These are phyloP conservation scores for Sander vitreus DNA, from an alignment of 2,113 vertebrate genomes.

Conservation along the genomic window DNA sequence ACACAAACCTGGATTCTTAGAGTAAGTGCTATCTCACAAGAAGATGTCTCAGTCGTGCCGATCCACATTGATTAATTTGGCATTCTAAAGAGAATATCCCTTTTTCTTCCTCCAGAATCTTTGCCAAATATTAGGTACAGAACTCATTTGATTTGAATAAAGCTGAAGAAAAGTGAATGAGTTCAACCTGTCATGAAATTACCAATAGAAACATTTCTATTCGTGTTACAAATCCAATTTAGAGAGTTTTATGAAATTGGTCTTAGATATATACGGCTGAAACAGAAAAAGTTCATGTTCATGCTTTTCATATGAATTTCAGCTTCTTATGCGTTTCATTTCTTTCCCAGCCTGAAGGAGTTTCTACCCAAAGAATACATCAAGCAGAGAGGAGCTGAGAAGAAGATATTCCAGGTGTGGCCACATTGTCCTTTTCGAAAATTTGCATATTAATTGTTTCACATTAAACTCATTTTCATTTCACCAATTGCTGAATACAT, in stretches of 20 bases:
- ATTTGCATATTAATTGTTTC: not conserved
- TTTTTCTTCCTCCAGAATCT: not conserved
- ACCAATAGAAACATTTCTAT: not conserved
- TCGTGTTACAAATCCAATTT: not conserved
- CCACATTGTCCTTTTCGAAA: not conserved
- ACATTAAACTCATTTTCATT: not conserved
- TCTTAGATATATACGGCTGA: not conserved
- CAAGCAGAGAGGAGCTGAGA: slow-evolving; percentile 86
- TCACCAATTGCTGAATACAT: not conserved
- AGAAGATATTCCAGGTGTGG: slow-evolving; percentile 86
- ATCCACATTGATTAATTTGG: not conserved
- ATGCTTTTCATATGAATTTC: not conserved
- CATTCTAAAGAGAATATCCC: not conserved
- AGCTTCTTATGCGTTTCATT: slow-evolving; percentile 17
- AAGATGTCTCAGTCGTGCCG: not conserved
- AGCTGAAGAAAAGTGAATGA: not conserved
- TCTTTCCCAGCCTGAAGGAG: slow-evolving; percentile 83
- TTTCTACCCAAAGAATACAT: slow-evolving; percentile 89
- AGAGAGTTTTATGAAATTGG: not conserved
- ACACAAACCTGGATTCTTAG: slow-evolving; percentile 98
- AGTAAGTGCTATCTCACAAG: slow-evolving; percentile 84
- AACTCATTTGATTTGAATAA: not conserved
- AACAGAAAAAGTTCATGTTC: not conserved
- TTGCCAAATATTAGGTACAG: not conserved
- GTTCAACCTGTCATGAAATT: not conserved